Evolutionary conservation across 1,140 invertebrate genomes (phyloP).

Genomic region (Listronotus oregonensis): DNA sequence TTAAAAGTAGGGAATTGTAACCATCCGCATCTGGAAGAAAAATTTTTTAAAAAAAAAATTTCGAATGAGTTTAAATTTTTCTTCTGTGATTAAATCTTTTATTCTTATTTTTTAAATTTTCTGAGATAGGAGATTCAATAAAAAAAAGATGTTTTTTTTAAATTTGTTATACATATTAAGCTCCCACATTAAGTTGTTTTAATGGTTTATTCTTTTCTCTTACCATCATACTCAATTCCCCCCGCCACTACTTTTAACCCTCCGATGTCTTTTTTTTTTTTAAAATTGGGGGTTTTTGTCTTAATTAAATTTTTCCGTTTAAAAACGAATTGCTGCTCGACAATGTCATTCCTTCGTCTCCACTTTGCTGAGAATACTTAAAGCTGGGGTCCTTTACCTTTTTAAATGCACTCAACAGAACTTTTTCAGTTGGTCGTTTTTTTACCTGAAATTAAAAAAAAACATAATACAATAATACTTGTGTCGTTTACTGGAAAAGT

Average conservation of each 20-base stretch:
- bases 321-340: slow-evolving; percentile 61
- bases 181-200: too few species aligned
- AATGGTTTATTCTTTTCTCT: slow-evolving; percentile 19
- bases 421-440: slow-evolving; percentile 51
- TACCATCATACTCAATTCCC: slow-evolving; percentile 78
- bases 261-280: slow-evolving; percentile 81
- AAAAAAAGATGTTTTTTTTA: too few species aligned
- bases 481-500: neutral
- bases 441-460: slow-evolving; percentile 40
- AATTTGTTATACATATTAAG: too few species aligned
- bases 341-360: slow-evolving; percentile 60
- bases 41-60: neutral
- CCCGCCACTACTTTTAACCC: slow-evolving; percentile 78
- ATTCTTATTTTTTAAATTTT: neutral
- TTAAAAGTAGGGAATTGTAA: slow-evolving; percentile 94
- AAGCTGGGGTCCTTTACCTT: slow-evolving; percentile 68
- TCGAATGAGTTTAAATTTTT: too few species aligned
- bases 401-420: slow-evolving; percentile 71
- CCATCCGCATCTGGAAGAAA: slow-evolving; percentile 71
- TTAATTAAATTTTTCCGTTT: slow-evolving; percentile 56
- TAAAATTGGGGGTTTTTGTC: slow-evolving; percentile 80
- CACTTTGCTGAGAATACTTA: slow-evolving; percentile 54
- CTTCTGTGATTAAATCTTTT: neutral
- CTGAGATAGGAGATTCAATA: too few species aligned
- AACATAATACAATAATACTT: neutral